Conservation (phyloP, 2,888 invertebrate genomes). For the Exephanes ischioxanthus region DNA sequence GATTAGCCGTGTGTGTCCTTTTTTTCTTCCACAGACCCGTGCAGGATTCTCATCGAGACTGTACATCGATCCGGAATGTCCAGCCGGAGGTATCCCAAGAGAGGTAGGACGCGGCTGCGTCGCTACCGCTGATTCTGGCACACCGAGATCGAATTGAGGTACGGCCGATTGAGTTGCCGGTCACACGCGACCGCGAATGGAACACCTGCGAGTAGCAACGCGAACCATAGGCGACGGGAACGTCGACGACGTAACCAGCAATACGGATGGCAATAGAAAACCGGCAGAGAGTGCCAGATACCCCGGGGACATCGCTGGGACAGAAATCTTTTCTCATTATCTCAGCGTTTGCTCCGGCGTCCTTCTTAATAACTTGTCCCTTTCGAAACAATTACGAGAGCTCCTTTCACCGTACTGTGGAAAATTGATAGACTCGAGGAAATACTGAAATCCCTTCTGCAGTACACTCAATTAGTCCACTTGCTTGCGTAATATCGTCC, state of each 20-base stretch:
- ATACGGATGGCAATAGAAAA: constrained; percentile 14
- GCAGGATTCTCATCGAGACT: constrained; percentile 2
- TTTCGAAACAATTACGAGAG: constrained; percentile 37
- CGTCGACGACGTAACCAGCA: constrained; percentile 19
- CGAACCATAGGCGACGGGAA: constrained; percentile 16
- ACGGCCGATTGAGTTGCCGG: constrained; percentile 55
- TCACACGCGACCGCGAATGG: constrained; percentile 56
- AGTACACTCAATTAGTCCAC: not conserved
- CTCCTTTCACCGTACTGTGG: constrained; percentile 2
- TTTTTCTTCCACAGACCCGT: not conserved
- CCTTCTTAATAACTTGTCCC: constrained; percentile 43
- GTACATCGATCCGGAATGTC: constrained; percentile 54
- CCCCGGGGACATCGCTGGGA: constrained; percentile 40
- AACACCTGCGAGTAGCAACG: constrained; percentile 49
- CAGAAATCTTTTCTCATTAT: constrained; percentile 49
- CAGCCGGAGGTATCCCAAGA: constrained; percentile 19
- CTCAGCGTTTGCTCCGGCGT: constrained; percentile 19
- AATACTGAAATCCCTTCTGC: not conserved
- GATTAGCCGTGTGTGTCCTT: not conserved
- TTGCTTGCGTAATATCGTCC: not conserved
- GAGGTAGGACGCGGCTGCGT: constrained; percentile 38
- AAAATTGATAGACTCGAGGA: constrained; percentile 5
- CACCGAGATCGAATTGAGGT: constrained; percentile 49
- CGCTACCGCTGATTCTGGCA: constrained; percentile 30
- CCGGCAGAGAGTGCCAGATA: constrained; percentile 1